Percentiles rank a stretch among this genome's conserved stretches.
These are phyloP conservation scores for Novumbra hubbsi DNA, from an alignment of 2,797 vertebrate genomes.

Conservation along the genomic window DNA sequence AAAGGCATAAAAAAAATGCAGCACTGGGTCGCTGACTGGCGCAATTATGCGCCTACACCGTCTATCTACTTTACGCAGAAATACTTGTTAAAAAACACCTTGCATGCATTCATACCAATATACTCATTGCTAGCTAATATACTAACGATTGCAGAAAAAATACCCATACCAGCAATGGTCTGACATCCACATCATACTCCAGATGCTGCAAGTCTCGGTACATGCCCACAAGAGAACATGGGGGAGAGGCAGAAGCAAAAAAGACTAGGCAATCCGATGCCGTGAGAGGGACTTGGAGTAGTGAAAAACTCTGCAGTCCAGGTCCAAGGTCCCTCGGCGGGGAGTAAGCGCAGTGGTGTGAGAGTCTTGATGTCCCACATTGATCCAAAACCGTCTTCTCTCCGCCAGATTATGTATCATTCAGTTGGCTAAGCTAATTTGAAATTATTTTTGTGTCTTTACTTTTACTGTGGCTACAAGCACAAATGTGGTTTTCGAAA, in stretches of 20 bases:
- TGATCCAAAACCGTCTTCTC: neutral
- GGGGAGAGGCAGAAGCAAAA: slow-evolving; percentile 20
- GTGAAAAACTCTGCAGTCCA: slow-evolving; percentile 18
- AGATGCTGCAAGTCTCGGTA: slow-evolving; percentile 12
- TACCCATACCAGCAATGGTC: neutral
- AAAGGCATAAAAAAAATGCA: slow-evolving; percentile 20
- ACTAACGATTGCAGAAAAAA: neutral
- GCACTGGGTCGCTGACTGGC: neutral
- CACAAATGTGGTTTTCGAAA: neutral
- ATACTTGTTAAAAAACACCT: neutral
- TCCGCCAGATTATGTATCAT: neutral
- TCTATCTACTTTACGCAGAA: neutral
- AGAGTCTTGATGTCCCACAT: slow-evolving; percentile 25
- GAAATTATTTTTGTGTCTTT: neutral
- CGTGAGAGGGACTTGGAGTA: slow-evolving; percentile 13
- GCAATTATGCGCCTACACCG: neutral
- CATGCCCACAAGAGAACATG: slow-evolving; percentile 16
- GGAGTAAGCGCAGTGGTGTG: slow-evolving; percentile 24
- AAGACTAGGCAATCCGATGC: slow-evolving; percentile 37
- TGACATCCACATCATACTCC: slow-evolving; percentile 11
- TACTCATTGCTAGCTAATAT: neutral
- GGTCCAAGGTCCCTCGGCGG: slow-evolving; percentile 31
- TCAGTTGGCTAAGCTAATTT: neutral
- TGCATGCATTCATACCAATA: neutral
- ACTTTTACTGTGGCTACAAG: neutral